Evolutionary conservation across 2,797 vertebrate genomes (phyloP).

Genomic region (Phaenicophaeus curvirostris): DNA sequence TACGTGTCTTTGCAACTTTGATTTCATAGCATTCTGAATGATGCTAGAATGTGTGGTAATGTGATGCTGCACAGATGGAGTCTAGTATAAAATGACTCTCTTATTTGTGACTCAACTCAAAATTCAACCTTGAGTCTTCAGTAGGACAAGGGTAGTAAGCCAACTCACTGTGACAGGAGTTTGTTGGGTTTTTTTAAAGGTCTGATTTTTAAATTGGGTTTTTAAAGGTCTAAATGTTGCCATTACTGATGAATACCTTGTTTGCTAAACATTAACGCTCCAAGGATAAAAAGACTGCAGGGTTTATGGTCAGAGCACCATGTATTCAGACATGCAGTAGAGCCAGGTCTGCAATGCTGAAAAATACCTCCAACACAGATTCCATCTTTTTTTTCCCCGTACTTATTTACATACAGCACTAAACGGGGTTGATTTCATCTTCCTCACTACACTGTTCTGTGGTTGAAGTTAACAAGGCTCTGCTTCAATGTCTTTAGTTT

Average conservation of each 20-base stretch:
- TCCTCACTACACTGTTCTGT: neutral
- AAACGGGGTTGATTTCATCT: neutral
- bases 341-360: neutral
- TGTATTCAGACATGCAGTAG: neutral
- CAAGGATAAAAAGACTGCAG: neutral
- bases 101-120: neutral
- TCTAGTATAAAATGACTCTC: neutral
- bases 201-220: neutral
- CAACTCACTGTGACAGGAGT: neutral
- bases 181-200: neutral
- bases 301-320: neutral
- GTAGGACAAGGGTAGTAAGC: neutral
- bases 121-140: neutral
- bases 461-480: neutral
- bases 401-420: neutral
- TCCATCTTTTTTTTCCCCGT: neutral
- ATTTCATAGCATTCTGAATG: neutral
- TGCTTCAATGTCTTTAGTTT: neutral
- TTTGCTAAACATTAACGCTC: neutral
- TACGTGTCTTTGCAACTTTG: neutral
- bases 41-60: neutral
- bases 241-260: neutral
- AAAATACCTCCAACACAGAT: neutral
- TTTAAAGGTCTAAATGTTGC: neutral
- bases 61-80: constrained; percentile 28